A percentile compares a stretch with the other conserved stretches of the same genome.
These are phyloP conservation scores for Zaprionus gabonicus DNA, from an alignment of 1,140 invertebrate species.

Conservation along the genomic window DNA sequence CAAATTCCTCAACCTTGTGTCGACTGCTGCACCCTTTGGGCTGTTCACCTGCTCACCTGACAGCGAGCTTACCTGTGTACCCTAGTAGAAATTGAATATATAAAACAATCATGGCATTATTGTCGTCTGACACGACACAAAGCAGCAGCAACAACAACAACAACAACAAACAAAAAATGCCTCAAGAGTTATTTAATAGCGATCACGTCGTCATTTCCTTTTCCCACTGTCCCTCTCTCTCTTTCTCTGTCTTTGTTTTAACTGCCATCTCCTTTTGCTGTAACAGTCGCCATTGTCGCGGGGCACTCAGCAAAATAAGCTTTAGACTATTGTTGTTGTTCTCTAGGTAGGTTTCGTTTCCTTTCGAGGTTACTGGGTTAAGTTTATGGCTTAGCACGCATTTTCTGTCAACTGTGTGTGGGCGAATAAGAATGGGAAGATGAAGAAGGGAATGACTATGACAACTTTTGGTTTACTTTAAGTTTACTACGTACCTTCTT, in stretches of 20 bases:
- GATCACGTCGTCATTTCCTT: slow-evolving; percentile 15
- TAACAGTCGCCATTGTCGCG: slow-evolving; percentile 45
- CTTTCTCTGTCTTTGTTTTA: neutral
- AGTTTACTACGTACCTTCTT: neutral
- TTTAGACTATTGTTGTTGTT: slow-evolving; percentile 43
- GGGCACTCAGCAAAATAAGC: slow-evolving; percentile 66
- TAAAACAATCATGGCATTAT: slow-evolving; percentile 76
- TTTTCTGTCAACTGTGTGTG: slow-evolving; percentile 44
- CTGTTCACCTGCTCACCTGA: slow-evolving; percentile 7
- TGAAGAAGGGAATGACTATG: neutral
- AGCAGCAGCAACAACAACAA: slow-evolving; percentile 8
- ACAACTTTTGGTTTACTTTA: slow-evolving; percentile 3
- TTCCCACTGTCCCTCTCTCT: neutral
- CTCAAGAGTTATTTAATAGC: slow-evolving; percentile 37
- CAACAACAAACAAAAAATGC: slow-evolving; percentile 1
- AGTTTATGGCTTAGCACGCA: slow-evolving; percentile 75
- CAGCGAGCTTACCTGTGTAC: neutral
- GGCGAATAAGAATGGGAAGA: neutral
- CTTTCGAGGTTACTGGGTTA: slow-evolving; percentile 73
- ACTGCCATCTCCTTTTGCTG: neutral
- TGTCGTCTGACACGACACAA: slow-evolving; percentile 76
- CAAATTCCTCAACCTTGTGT: slow-evolving; percentile 47
- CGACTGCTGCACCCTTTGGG: neutral
- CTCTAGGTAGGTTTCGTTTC: slow-evolving; percentile 20
- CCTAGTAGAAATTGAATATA: slow-evolving; percentile 65